phyloP scores from a whole-genome alignment of 2,888 invertebrate species.

The Tromatobia lineatoria region DNA sequence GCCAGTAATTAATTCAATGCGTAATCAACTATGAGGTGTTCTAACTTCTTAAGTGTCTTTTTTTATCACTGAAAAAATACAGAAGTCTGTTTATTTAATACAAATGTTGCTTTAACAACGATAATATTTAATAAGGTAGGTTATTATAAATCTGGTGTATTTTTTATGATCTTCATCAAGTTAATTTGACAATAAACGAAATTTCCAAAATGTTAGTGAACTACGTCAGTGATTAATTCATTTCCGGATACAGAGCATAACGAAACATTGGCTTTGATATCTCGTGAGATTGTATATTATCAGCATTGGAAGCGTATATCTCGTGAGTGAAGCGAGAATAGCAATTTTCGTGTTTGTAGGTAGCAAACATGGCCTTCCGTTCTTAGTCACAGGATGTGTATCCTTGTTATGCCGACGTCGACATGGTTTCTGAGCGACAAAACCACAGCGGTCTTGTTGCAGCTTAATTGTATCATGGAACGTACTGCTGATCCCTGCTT shows the following conservation, averaged over 20 bases:
- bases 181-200: not conserved
- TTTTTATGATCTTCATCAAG: not conserved
- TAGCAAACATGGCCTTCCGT: not conserved
- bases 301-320: not conserved
- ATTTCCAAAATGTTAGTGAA: not conserved
- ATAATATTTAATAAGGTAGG: no score
- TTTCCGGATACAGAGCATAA: not conserved
- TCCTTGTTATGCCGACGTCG: not conserved
- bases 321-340: not conserved
- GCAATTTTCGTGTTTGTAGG: not conserved
- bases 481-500: not conserved
- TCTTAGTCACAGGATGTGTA: not conserved
- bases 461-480: not conserved
- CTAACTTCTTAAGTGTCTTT: slow-evolving; percentile 35
- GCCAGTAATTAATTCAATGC: not conserved
- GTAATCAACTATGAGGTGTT: slow-evolving; percentile 43
- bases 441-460: not conserved
- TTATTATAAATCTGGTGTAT: no score
- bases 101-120: not conserved
- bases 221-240: not conserved
- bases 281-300: not conserved
- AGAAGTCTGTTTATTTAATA: not conserved
- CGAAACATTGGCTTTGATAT: not conserved
- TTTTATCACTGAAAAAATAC: not conserved
- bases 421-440: not conserved